A percentile compares a stretch with the other conserved stretches of the same genome.
Evolutionary conservation across 2,797 vertebrate genomes (phyloP).

Genomic region (Girardinus metallicus): DNA sequence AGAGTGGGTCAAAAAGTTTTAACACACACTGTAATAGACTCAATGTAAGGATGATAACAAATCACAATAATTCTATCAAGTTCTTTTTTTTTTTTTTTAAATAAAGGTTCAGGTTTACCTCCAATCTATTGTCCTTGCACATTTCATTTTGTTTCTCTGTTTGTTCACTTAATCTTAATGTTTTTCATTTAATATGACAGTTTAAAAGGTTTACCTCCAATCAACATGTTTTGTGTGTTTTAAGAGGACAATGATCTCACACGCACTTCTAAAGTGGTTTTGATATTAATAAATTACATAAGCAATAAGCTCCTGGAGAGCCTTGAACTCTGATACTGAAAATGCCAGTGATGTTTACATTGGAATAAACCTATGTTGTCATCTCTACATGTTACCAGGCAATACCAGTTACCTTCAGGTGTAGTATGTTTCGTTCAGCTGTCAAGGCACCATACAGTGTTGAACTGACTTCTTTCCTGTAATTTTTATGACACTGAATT

Average conservation of each 20-base stretch:
- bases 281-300: background rate
- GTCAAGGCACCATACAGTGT: background rate
- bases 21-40: too few species aligned
- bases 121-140: background rate
- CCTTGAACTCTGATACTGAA: background rate
- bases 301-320: background rate
- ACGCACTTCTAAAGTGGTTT: background rate
- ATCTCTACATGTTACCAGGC: constrained; percentile 44
- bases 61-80: too few species aligned
- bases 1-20: too few species aligned
- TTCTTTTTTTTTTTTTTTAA: too few species aligned
- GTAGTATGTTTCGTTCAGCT: background rate
- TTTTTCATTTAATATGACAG: too few species aligned
- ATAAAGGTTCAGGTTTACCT: background rate
- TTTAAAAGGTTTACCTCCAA: background rate
- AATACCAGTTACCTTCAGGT: constrained; percentile 27
- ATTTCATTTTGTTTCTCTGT: too few species aligned
- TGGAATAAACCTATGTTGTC: background rate
- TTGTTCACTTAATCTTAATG: too few species aligned
- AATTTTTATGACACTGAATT: background rate
- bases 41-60: too few species aligned
- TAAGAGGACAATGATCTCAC: background rate
- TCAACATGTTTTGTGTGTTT: background rate
- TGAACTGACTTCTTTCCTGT: background rate
- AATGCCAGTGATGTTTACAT: background rate